Conservation (phyloP, 2,888 invertebrate genomes). For the Platypus cylindrus region DNA sequence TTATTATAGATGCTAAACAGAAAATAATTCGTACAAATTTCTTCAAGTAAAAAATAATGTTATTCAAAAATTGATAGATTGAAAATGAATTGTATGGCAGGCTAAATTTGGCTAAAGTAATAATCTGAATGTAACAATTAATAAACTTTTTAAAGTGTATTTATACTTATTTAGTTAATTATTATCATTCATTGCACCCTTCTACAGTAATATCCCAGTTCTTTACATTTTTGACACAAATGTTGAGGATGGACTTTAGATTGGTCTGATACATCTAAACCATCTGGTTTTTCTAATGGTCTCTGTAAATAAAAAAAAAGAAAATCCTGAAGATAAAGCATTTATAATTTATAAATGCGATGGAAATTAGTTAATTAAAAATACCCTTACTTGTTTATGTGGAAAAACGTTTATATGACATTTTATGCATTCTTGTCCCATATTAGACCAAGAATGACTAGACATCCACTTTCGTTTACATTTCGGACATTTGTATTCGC, state of each 20-base stretch:
- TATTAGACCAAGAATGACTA: slow-evolving; percentile 85
- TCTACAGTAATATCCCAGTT: slow-evolving; percentile 72
- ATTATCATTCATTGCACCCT: slow-evolving; percentile 38
- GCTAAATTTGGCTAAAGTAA: too few relatives aligned
- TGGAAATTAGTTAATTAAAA: too few relatives aligned
- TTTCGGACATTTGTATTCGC: slow-evolving; percentile 56
- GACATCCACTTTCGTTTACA: slow-evolving; percentile 75
- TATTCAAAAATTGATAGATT: too few relatives aligned
- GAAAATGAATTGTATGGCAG: too few relatives aligned
- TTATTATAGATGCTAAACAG: too few relatives aligned
- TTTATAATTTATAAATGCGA: too few relatives aligned
- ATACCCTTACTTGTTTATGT: slow-evolving; percentile 63
- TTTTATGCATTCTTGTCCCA: slow-evolving; percentile 82
- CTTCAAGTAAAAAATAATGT: too few relatives aligned
- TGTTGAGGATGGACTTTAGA: slow-evolving; percentile 82
- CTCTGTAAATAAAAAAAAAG: slow-evolving; percentile 48
- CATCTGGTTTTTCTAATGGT: slow-evolving; percentile 77
- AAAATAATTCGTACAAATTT: too few relatives aligned
- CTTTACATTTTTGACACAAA: slow-evolving; percentile 76
- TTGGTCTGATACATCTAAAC: slow-evolving; percentile 78
- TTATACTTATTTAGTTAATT: too few relatives aligned
- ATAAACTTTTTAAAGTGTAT: too few relatives aligned
- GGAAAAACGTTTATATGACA: slow-evolving; percentile 84
- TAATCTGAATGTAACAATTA: too few relatives aligned
- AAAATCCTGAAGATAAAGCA: neutral